Evolutionary conservation across 2,888 invertebrate species (phyloP), one percentile per base, ranked within the genome.

Genomic region (Gerosis bhagava): DNA sequence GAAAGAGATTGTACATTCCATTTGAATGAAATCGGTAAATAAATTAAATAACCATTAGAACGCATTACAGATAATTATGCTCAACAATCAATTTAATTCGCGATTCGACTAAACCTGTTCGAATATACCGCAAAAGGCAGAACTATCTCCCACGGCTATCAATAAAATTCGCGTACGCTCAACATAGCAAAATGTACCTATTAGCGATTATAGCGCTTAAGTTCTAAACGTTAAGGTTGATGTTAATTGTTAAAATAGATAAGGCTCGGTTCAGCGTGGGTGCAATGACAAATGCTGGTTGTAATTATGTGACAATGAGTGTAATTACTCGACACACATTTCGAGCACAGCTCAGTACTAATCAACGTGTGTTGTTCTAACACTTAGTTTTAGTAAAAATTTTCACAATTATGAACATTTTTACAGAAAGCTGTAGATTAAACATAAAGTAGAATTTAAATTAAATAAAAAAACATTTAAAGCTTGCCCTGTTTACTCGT

Each of bases 301-400:
- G 77, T 83, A 83, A 84, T 84, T 80, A 83, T 70, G 74, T 77
- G 81, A 83, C 83, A 84, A 84, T 84, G 79, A 81, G 77, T 75
- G 81, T 81, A 78, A 84, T 84, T 83, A 83, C 67, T 63, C 58
- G 62, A 39, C 39, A 45, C 45, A 24, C 37, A 34, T 19, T 19
- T n/a, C n/a, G n/a, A n/a, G 19, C 34, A 16, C 31, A 6, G 45
- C 21, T 36, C 16, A 12, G 36, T 75, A 70, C 71, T 80, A 80
- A 83, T 83, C 76, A 79, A 74, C 73, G 67, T 69, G 73, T 70
- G 67, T 73, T 70, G 67, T 45, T 45, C 31, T 31, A 24, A 22
- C 6, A 19, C 19, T 19, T 19, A 19, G 19, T 19, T 19, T 19
- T 19, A 19, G 19, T 19, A 19, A 19, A 19, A n/a, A n/a, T n/a